Evolutionary conservation across 2,113 vertebrate species (phyloP), one percentile per base, ranked within the genome.

Genomic region (Solea solea): DNA sequence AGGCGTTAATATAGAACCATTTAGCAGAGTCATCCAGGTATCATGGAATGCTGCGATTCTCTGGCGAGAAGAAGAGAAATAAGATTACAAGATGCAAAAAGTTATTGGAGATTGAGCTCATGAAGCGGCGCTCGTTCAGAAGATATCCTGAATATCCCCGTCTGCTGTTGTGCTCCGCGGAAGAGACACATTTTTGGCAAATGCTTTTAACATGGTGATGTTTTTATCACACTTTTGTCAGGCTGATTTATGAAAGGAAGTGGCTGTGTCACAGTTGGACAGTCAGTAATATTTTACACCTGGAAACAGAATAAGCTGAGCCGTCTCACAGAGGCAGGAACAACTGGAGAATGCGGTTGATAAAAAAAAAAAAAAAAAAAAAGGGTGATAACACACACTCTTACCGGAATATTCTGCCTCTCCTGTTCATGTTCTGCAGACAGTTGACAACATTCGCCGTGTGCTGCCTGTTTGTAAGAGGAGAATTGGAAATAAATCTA

Each of bases 151-250:
- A 21, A 21, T 21, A 21, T 68, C 16, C 2, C 48, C 14, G 28
- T 49, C 45, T 59, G 62, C 11, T 51, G 46, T 48, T 53, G 21
- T 42, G 64, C 25, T 12, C 12, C 1, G 7, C 3, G 7, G 34
- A 9, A 34, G 27, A 56, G 15, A 44, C 62, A 48, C 12, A 44
- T 12, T 46, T 69, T 45, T 72, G 66, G 53, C 63, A 34, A 45
- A 7, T 15, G 21, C 16, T 51, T 44, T 16, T 48, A 15, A 62
- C 7, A 49, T 25, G 49, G 63, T 52, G 54, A 55, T 67, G 63
- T 61, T 85, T 87, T 80, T 67, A 60, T 57, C 40, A 59, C 73
- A 71, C 27, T 59, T 73, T 84, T 84, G 74, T 59, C 41, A 48
- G 21, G 39, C 40, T 28, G 27, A 77, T 80, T 82, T 75, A 84